These are phyloP conservation scores for Heteromyza rotundicornis DNA, from an alignment of 2,888 invertebrate species.

Conservation along the genomic window DNA sequence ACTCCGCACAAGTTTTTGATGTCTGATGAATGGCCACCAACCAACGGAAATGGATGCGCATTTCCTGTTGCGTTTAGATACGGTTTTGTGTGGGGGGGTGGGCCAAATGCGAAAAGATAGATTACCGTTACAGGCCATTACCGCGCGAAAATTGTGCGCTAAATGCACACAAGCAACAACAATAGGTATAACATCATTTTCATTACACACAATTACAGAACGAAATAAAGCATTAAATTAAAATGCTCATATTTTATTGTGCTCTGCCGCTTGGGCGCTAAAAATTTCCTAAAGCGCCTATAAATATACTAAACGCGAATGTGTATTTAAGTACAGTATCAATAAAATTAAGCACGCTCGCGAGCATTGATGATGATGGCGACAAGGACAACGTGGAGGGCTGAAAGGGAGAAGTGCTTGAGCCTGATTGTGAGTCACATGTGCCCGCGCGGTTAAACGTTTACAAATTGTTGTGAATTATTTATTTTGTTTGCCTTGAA, in stretches of 20 bases:
- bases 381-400: too few species aligned
- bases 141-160: too few species aligned
- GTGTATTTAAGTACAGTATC: background rate
- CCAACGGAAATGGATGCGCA: slow-evolving; percentile 29
- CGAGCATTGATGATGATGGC: background rate
- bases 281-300: slow-evolving; percentile 15
- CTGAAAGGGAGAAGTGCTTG: background rate
- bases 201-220: slow-evolving; percentile 5
- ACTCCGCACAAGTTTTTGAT: background rate
- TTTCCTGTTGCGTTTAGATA: slow-evolving; percentile 30
- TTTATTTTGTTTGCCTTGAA: too few species aligned
- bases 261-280: background rate
- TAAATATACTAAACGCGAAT: slow-evolving; percentile 2
- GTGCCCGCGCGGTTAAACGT: background rate
- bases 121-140: slow-evolving; percentile 53
- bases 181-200: background rate
- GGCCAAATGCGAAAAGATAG: slow-evolving; percentile 50
- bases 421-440: background rate
- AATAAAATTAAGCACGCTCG: background rate
- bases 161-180: too few species aligned
- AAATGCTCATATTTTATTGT: slow-evolving; percentile 12
- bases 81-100: slow-evolving; percentile 12
- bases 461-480: background rate
- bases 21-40: slow-evolving; percentile 12
- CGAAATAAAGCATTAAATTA: slow-evolving; percentile 14